Evolutionary conservation across 64 coral and sea anemone species (phyloP), one percentile per base, ranked within the genome.

Genomic region (Trachythela sp.): DNA sequence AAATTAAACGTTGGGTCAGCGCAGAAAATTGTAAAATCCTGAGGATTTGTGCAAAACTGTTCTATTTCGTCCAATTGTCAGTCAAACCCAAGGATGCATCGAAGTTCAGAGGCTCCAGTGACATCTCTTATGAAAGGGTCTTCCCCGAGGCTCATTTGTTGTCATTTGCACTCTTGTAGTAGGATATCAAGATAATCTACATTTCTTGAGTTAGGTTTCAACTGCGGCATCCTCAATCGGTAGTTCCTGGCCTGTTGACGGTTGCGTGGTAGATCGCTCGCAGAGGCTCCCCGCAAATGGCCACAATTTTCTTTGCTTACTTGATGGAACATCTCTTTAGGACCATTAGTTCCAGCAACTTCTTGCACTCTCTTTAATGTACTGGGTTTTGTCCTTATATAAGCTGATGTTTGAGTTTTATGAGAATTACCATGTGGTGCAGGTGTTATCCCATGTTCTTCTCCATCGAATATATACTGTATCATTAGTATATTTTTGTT

Each of bases 381-480:
- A 38, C 87, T 88, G n/a, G 87, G 87, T 49, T 88, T 88, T 48
- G 87, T 88, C 37, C 87, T 75, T 36, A 88, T 88, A 40, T 88
- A 88, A 17, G 87, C 35, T 36, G 87, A 43, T 88, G 87, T n/a
- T 42, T 88, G 87, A 22, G 3, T 48, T 56, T 59, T 42, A 40
- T 75, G 40, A 76, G 87, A 29, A 36, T 88, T 88, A 45, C 87
- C 64, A 88, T 77, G 87, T 22, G 72, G 48, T 29, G 67, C 87
- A 26, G 87, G 56, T 64, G 60, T 40, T 8, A 88, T 45, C 45
- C 56, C 14, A 38, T 88, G 87, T 38, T 88, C 64, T 39, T 88
- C 48, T 13, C 87, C 67, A 45, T 88, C 36, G 45, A 88, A 88
- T 20, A 39, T 77, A 59, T 88, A 88, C 87, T 77, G 87, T 45